phyloP scores from a whole-genome alignment of 2,797 vertebrate species.

The Nannoperca australis region DNA sequence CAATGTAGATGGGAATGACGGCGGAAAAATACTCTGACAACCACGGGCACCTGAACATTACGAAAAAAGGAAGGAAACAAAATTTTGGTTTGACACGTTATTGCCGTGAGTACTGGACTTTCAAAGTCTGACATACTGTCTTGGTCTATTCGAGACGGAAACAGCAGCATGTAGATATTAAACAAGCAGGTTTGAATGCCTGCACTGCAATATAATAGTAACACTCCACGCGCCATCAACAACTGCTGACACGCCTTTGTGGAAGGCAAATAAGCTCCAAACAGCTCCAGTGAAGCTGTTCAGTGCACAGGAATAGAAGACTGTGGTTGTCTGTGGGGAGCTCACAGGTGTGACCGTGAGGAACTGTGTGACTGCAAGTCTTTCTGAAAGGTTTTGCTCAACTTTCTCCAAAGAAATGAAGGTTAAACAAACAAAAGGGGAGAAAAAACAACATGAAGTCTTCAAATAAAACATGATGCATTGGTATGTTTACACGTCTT shows the following conservation, averaged over 20 bases:
- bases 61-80: neutral
- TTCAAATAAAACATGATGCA: neutral
- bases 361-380: constrained; percentile 3
- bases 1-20: constrained; percentile 92
- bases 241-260: constrained; percentile 31
- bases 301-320: constrained; percentile 35
- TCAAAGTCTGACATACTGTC: neutral
- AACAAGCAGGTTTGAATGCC: neutral
- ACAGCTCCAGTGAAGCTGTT: constrained; percentile 20
- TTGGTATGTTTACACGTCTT: neutral
- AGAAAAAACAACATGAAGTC: neutral
- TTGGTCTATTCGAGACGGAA: neutral
- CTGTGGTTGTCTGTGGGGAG: constrained; percentile 7
- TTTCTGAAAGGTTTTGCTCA: constrained; percentile 6
- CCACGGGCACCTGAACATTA: constrained; percentile 90
- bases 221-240: constrained; percentile 8
- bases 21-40: constrained; percentile 91
- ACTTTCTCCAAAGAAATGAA: neutral
- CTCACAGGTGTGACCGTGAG: constrained; percentile 25
- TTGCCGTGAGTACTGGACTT: neutral
- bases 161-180: neutral
- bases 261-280: constrained; percentile 1
- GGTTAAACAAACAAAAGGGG: neutral
- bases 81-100: neutral
- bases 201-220: neutral